Evolutionary conservation across 2,888 invertebrate genomes (phyloP), one percentile per base, ranked within the genome.

Genomic region (Hemithea aestivaria): DNA sequence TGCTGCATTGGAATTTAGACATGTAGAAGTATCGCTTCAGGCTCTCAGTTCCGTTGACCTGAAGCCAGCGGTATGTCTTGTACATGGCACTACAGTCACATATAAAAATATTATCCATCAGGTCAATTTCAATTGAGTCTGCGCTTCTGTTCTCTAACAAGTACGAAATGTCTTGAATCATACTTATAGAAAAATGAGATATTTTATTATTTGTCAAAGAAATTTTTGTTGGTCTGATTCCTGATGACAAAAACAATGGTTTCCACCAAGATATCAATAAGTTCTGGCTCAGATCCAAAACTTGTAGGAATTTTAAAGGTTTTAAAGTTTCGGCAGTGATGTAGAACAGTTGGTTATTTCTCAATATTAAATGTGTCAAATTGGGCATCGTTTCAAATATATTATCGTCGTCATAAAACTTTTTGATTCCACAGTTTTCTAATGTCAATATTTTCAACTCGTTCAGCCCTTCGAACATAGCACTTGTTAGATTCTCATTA

Each of bases 81-180:
- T 78, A 78, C 77, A 88, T 83, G 0, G 77, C 67, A 23, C 56
- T 68, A 44, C 90, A 90, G 44, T 89, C 88, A 51, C 91, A 91
- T 10, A 77, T 71, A 45, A 90, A 88, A 1, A 89, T 77, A 61
- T 91, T 91, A 20, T 83, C 70, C 60, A 77, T 75, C 3, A 90
- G 45, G 41, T 89, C 78, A 11, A 91, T 69, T 27, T 71, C 59
- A 1, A 75, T 51, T 1, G 66, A 57, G 9, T 45, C 43, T 31
- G 66, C 75, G 9, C 52, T 59, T 7, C 56, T 60, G n/a, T 66
- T 66, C 47, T 80, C 75, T 20, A 85, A 51, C 27, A 90, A 60
- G 45, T 76, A 82, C 20, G 66, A 65, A 20, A 90, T 84, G 58
- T 91, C 91, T 52, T 85, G 66, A 31, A 90, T 69, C 90, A 91